These are phyloP conservation scores for Caenorhabditis parvicauda DNA, from an alignment of 2,888 invertebrate species.

Conservation along the genomic window DNA sequence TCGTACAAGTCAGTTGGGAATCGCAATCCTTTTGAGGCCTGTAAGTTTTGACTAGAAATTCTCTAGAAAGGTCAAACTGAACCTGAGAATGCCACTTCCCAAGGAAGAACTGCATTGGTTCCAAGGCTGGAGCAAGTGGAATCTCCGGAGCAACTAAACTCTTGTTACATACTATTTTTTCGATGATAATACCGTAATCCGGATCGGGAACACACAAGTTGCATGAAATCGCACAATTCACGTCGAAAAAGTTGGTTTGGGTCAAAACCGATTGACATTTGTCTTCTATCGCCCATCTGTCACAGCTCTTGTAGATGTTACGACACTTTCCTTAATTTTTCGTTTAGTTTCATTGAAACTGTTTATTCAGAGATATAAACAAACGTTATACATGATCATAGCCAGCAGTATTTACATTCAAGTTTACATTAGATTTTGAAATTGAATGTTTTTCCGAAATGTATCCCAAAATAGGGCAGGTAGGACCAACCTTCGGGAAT, in stretches of 20 bases:
- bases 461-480: too few species aligned
- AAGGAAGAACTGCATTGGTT: conserved; percentile 62
- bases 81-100: conserved; percentile 60
- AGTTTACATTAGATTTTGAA: too few species aligned
- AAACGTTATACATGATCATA: too few species aligned
- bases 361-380: too few species aligned
- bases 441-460: too few species aligned
- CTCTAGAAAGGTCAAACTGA: too few species aligned
- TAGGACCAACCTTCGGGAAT: too few species aligned
- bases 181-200: conserved; percentile 50
- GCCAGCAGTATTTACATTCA: too few species aligned
- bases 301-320: conserved; percentile 62
- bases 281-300: conserved; percentile 61
- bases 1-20: conserved; percentile 59
- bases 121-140: conserved; percentile 61
- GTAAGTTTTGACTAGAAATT: not conserved
- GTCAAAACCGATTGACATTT: conserved; percentile 57
- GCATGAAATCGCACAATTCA: conserved; percentile 62
- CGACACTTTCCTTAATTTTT: conserved; percentile 58
- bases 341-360: conserved; percentile 1
- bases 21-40: conserved; percentile 52
- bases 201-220: conserved; percentile 59
- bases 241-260: conserved; percentile 61
- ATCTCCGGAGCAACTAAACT: conserved; percentile 44
- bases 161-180: conserved; percentile 9